Evolutionary conservation across 2,888 invertebrate species (phyloP).

Genomic region (Ashinkailepas kermadecensis): DNA sequence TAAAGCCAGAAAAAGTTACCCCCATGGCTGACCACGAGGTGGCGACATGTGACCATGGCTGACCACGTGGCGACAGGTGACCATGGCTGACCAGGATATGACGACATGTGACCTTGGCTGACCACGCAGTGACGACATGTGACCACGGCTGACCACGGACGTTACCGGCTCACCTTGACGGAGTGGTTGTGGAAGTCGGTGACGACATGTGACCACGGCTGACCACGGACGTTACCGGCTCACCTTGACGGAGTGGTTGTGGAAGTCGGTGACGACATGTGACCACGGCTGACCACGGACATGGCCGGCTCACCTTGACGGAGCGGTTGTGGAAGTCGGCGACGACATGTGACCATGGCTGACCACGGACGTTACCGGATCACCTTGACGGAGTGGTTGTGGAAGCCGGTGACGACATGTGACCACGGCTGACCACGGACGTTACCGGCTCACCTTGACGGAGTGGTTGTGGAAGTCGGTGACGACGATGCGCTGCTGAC

Average conservation of each 20-base stretch:
- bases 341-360: too few relatives aligned
- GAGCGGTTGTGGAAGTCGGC: too few relatives aligned
- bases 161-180: constrained; percentile 40
- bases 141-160: background rate
- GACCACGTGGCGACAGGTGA: constrained; percentile 40
- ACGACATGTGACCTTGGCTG: too few relatives aligned
- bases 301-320: too few relatives aligned
- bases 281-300: constrained; percentile 43
- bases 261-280: constrained; percentile 50
- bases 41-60: constrained; percentile 46
- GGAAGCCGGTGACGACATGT: too few relatives aligned
- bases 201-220: background rate
- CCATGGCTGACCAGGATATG: too few relatives aligned
- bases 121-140: too few relatives aligned
- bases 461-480: constrained; percentile 51
- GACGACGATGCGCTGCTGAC: constrained; percentile 46
- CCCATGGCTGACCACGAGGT: too few relatives aligned
- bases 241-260: constrained; percentile 48
- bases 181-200: constrained; percentile 50
- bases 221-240: background rate
- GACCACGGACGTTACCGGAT: background rate
- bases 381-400: too few relatives aligned
- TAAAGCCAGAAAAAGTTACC: too few relatives aligned
- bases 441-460: constrained; percentile 40
- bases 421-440: background rate